phyloP scores from a whole-genome alignment of 2,888 invertebrate genomes.

The Mythimna loreyi region DNA sequence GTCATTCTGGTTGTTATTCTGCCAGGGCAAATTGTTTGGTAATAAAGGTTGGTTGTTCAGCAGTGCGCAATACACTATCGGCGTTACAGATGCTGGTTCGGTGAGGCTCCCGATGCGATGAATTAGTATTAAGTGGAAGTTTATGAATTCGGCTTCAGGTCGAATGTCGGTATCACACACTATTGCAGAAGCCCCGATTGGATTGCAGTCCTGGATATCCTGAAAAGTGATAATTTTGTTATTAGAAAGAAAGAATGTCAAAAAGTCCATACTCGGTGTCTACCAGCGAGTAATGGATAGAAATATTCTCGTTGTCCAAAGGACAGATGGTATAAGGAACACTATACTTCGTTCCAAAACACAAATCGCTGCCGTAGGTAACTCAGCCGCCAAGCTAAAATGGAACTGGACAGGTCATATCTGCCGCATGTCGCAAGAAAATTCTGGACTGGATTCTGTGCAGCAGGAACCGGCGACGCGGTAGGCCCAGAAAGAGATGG shows the following conservation, averaged over 20 bases:
- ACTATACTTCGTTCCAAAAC: too few species aligned
- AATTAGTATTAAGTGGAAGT: neutral
- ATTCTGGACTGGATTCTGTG: too few species aligned
- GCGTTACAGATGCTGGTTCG: neutral
- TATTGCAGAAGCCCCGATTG: neutral
- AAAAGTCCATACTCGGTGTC: too few species aligned
- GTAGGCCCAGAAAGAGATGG: too few species aligned
- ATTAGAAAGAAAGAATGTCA: neutral
- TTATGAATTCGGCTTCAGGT: neutral
- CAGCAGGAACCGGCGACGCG: too few species aligned
- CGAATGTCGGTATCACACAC: conserved; percentile 9
- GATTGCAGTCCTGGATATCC: conserved; percentile 3
- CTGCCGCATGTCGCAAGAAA: too few species aligned
- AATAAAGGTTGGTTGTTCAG: conserved; percentile 2
- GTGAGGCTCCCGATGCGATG: neutral
- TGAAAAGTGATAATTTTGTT: neutral
- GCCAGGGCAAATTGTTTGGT: conserved; percentile 12
- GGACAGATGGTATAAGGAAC: too few species aligned
- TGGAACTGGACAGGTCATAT: too few species aligned
- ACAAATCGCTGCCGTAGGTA: too few species aligned
- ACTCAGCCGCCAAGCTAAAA: too few species aligned
- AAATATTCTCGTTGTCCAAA: too few species aligned
- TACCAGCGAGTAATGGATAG: too few species aligned
- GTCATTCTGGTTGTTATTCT: neutral
- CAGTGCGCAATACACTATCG: neutral